Evolutionary conservation across 2,888 invertebrate genomes (phyloP).

Genomic region (Erannis defoliaria): DNA sequence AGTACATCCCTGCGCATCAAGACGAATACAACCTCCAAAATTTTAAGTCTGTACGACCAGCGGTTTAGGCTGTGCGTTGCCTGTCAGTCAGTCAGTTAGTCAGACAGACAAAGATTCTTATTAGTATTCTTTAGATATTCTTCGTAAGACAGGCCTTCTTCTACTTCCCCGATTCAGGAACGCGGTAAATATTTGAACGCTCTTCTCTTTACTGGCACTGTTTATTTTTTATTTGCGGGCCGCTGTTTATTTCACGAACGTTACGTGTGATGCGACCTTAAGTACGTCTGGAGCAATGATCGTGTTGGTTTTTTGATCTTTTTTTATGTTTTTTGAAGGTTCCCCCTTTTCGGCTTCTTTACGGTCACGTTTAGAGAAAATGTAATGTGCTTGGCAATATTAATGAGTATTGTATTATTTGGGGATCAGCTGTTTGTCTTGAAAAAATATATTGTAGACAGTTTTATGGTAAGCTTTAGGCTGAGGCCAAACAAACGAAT

Average conservation of each 20-base stretch:
- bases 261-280: constrained; percentile 26
- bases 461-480: too few relatives aligned
- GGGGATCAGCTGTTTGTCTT: too few relatives aligned
- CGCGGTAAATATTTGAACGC: constrained; percentile 42
- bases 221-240: constrained; percentile 43
- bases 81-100: too few relatives aligned
- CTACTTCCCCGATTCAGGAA: constrained; percentile 36
- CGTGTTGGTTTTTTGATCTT: constrained; percentile 18
- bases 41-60: too few relatives aligned
- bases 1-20: too few relatives aligned
- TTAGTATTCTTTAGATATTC: too few relatives aligned
- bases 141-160: constrained; percentile 20
- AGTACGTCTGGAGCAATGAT: constrained; percentile 20
- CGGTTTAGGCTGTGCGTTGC: too few relatives aligned
- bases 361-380: constrained; percentile 7
- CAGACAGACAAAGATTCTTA: too few relatives aligned
- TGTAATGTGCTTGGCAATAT: neutral
- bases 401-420: neutral
- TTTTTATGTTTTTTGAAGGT: constrained; percentile 15
- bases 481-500: too few relatives aligned
- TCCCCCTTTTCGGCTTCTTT: constrained; percentile 11
- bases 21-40: too few relatives aligned
- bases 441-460: too few relatives aligned
- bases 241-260: constrained; percentile 40
- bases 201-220: constrained; percentile 32